phyloP scores from a whole-genome alignment of 2,888 invertebrate species.

The Sphinx pinastri region DNA sequence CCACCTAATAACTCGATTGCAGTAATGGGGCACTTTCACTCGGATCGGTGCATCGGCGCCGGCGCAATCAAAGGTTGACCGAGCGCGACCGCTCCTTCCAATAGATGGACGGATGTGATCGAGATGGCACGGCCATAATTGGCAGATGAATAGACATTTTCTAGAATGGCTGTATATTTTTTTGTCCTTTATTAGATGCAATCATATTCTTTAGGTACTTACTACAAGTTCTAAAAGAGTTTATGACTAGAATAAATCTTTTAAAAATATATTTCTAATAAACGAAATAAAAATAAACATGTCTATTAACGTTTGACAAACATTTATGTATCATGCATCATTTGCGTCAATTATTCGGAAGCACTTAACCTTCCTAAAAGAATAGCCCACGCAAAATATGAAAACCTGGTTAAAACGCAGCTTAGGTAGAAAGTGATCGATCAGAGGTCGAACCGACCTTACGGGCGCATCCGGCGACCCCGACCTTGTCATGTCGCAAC shows the following conservation, averaged over 20 bases:
- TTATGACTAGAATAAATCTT: too few species aligned
- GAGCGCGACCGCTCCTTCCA: constrained; percentile 54
- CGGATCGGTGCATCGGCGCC: constrained; percentile 57
- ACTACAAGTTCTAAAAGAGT: too few species aligned
- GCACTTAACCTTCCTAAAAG: not conserved
- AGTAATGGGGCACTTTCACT: constrained; percentile 77
- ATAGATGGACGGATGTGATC: constrained; percentile 38
- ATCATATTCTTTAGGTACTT: too few species aligned
- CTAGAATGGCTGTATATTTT: not conserved
- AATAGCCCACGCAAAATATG: not conserved
- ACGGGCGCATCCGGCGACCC: constrained; percentile 40
- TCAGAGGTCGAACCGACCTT: constrained; percentile 47
- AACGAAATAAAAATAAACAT: too few species aligned
- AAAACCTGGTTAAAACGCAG: not conserved
- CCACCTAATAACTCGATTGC: constrained; percentile 73
- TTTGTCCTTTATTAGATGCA: not conserved
- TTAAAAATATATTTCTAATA: too few species aligned
- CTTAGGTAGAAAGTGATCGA: constrained; percentile 50
- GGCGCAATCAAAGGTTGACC: constrained; percentile 59
- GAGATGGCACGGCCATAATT: not conserved
- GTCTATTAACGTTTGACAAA: not conserved
- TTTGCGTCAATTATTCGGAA: not conserved
- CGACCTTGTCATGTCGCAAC: constrained; percentile 59
- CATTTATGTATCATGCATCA: not conserved
- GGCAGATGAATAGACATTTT: not conserved